Evolutionary conservation across 2,113 vertebrate species (phyloP), one percentile per base, ranked within the genome.

Genomic region (Engystomops pustulosus): DNA sequence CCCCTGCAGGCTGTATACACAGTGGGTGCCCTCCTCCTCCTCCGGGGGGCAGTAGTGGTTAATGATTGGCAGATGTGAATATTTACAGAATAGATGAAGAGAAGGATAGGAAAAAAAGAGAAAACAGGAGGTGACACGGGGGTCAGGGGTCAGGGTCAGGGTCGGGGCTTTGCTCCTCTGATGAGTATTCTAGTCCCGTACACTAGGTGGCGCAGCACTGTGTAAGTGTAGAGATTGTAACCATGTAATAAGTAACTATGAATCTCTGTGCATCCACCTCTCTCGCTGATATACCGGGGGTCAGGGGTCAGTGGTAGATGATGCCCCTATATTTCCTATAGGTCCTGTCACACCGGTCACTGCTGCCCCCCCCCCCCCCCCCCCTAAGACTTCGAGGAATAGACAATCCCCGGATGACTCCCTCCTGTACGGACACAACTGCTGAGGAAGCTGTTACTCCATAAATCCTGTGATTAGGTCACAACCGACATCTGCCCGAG

Each of bases 151-250:
- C 38, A 5, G 38, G 38, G 60, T 12, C 60, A 14, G 58, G 30
- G 15, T 14, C 12, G n/a, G n/a, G n/a, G n/a, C 8, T 2, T 3
- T 18, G 15, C 47, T 49, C 51, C 0, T 53, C 20, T n/a, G 18
- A 6, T 49, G 44, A 30, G 1, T 15, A 8, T 30, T 8, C 70
- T 30, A 5, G 1, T 47, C 44, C 0, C 27, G 10, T 25, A 18
- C 72, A 75, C 45, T 53, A 51, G 72, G 4, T 51, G 72, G 72
- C 45, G 49, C 9, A 18, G 12, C 72, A 51, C 45, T n/a, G 18
- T 12, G 36, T 5, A 41, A n/a, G 7, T n/a, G n/a, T n/a, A n/a
- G n/a, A n/a, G n/a, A n/a, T n/a, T n/a, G n/a, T n/a, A n/a, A n/a
- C n/a, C n/a, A n/a, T n/a, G n/a, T n/a, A n/a, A n/a, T n/a, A n/a